phyloP scores from a whole-genome alignment of 2,888 invertebrate genomes.

The Lochmaea capreae region DNA sequence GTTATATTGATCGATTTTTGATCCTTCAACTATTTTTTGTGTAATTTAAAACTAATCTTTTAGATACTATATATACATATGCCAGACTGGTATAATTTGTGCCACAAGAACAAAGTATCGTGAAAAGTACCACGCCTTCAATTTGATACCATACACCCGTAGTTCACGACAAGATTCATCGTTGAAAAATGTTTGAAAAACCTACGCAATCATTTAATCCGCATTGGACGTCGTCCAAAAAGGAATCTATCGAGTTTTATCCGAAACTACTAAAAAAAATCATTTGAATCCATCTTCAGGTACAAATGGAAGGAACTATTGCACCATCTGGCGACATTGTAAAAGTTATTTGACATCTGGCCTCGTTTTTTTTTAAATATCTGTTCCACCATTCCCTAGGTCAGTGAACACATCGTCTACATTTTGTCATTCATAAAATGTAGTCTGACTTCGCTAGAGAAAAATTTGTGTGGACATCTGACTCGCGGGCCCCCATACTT shows the following conservation, averaged over 20 bases:
- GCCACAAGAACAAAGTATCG: not conserved
- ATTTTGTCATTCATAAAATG: conserved; percentile 18
- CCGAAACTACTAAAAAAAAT: not conserved
- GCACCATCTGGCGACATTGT: conserved; percentile 29
- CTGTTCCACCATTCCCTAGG: conserved; percentile 24
- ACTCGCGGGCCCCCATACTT: conserved; percentile 18
- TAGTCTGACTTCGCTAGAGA: conserved; percentile 19
- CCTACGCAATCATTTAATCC: not conserved
- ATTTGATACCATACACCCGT: not conserved
- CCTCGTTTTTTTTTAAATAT: conserved; percentile 22
- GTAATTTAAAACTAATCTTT: no score
- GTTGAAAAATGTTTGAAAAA: not conserved
- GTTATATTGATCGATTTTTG: no score
- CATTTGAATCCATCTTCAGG: not conserved
- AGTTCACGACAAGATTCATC: not conserved
- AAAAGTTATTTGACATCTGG: conserved; percentile 17
- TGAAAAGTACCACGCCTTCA: conserved; percentile 4
- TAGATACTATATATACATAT: no score
- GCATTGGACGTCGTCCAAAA: conserved; percentile 22
- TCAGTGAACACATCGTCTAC: conserved; percentile 21
- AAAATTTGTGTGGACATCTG: conserved; percentile 19
- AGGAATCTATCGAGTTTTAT: not conserved
- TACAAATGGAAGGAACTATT: not conserved
- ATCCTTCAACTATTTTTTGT: no score
- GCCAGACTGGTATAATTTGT: not conserved